Conservation (phyloP, 1,140 invertebrate species). For the Ceratina calcarata region DNA sequence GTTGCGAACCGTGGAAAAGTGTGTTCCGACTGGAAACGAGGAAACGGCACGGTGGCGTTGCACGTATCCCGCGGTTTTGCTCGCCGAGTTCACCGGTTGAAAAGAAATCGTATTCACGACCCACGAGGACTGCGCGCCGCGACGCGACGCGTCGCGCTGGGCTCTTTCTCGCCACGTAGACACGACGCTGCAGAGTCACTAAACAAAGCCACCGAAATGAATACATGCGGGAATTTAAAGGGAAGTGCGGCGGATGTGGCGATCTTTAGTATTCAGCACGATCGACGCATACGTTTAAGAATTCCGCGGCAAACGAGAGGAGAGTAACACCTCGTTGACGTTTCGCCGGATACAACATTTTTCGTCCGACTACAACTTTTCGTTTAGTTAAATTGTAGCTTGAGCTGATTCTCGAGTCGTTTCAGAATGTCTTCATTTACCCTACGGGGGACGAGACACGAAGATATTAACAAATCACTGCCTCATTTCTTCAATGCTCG, state of each 20-base stretch:
- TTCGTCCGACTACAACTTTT: too few species aligned
- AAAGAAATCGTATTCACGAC: constrained; percentile 18
- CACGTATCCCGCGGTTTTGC: neutral
- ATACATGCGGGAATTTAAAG: constrained; percentile 51
- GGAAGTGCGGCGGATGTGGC: constrained; percentile 64
- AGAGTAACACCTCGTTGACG: constrained; percentile 32
- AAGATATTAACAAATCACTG: too few species aligned
- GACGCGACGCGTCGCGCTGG: too few species aligned
- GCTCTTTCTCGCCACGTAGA: neutral
- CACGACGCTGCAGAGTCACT: constrained; percentile 18
- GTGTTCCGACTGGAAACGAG: neutral
- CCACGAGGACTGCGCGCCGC: neutral
- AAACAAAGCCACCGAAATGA: constrained; percentile 61
- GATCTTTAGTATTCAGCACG: constrained; percentile 66
- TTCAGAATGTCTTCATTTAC: too few species aligned
- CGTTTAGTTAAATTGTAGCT: too few species aligned
- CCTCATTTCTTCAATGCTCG: too few species aligned
- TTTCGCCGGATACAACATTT: constrained; percentile 13
- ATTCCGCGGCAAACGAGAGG: constrained; percentile 41
- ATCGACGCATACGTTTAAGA: constrained; percentile 60
- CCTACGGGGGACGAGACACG: too few species aligned
- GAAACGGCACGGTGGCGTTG: too few species aligned
- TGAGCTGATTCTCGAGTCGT: too few species aligned
- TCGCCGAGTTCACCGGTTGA: constrained; percentile 3
- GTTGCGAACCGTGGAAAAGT: neutral